These are phyloP conservation scores for Atherinomorus stipes DNA, from an alignment of 2,113 vertebrate species.

Conservation along the genomic window DNA sequence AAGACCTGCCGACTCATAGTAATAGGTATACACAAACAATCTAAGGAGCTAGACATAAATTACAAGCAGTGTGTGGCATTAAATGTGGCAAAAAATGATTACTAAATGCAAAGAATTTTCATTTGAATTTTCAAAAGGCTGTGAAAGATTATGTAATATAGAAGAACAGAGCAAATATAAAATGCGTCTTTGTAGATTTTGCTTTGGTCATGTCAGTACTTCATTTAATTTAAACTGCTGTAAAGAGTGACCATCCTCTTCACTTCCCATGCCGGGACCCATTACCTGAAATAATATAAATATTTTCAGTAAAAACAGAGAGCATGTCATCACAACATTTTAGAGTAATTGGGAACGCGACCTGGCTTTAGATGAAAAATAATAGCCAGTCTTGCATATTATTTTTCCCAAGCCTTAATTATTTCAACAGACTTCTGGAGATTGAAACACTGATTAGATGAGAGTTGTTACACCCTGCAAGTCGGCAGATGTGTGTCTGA, in stretches of 20 bases:
- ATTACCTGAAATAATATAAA: slow-evolving; percentile 75
- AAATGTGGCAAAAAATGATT: not conserved
- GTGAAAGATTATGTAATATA: too few relatives aligned
- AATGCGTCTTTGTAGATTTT: not conserved
- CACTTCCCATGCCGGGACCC: slow-evolving; percentile 16
- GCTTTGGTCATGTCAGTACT: not conserved
- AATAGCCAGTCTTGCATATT: slow-evolving; percentile 50
- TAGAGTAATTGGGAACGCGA: slow-evolving; percentile 74
- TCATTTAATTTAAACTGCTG: slow-evolving; percentile 12
- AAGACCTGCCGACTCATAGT: slow-evolving; percentile 8
- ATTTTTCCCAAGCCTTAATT: slow-evolving; percentile 64
- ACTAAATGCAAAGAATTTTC: too few relatives aligned
- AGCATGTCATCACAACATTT: slow-evolving; percentile 72
- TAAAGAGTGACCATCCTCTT: slow-evolving; percentile 25
- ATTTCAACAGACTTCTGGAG: slow-evolving; percentile 67
- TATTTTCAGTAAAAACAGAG: slow-evolving; percentile 77
- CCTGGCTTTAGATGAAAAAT: slow-evolving; percentile 67
- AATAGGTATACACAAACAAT: slow-evolving; percentile 15
- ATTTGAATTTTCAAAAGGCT: too few relatives aligned
- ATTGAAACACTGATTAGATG: slow-evolving; percentile 48
- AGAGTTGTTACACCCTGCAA: not conserved
- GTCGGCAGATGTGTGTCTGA: slow-evolving; percentile 10
- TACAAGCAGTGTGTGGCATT: not conserved
- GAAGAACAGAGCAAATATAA: not conserved
- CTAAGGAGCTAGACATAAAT: not conserved